A percentile compares a stretch with the other conserved stretches of the same genome.
phyloP scores from a whole-genome alignment of 2,888 invertebrate genomes.

The Erebia palarica region DNA sequence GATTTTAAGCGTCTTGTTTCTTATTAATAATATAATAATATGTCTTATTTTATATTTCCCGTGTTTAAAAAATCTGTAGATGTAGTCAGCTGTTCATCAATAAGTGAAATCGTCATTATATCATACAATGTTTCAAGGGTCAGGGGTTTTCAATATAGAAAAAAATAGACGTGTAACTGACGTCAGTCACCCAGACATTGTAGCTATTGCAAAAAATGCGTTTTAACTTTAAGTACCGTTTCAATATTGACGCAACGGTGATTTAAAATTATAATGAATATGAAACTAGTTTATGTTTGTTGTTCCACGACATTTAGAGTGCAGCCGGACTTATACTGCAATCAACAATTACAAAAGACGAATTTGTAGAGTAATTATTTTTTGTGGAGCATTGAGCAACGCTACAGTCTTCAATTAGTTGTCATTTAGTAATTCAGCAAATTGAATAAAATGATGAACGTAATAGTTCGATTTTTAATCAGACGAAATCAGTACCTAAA shows the following conservation, averaged over 20 bases:
- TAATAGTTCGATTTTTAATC: not conserved
- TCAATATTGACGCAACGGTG: slow-evolving; percentile 12
- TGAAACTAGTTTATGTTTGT: slow-evolving; percentile 19
- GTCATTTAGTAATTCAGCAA: not conserved
- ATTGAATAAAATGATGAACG: not conserved
- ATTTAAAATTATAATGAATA: slow-evolving; percentile 24
- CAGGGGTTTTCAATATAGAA: not conserved
- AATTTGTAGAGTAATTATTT: slow-evolving; percentile 15
- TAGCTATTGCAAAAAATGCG: not conserved
- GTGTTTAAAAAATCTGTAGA: too few relatives aligned
- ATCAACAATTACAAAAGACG: slow-evolving; percentile 20
- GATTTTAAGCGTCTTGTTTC: too few relatives aligned
- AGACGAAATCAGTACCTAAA: too few relatives aligned
- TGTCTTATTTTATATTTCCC: too few relatives aligned
- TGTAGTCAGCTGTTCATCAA: too few relatives aligned
- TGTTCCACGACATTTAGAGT: slow-evolving; percentile 12
- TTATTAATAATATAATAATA: too few relatives aligned
- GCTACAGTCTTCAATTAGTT: not conserved
- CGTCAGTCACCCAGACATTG: slow-evolving; percentile 9
- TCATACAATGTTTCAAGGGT: not conserved
- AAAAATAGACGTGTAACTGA: not conserved
- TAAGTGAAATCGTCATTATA: too few relatives aligned
- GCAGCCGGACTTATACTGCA: slow-evolving; percentile 13
- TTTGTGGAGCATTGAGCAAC: slow-evolving; percentile 6
- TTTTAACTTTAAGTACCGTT: not conserved